Evolutionary conservation across 2,797 vertebrate species (phyloP), one percentile per base, ranked within the genome.

Genomic region (Anomalospiza imberbis): DNA sequence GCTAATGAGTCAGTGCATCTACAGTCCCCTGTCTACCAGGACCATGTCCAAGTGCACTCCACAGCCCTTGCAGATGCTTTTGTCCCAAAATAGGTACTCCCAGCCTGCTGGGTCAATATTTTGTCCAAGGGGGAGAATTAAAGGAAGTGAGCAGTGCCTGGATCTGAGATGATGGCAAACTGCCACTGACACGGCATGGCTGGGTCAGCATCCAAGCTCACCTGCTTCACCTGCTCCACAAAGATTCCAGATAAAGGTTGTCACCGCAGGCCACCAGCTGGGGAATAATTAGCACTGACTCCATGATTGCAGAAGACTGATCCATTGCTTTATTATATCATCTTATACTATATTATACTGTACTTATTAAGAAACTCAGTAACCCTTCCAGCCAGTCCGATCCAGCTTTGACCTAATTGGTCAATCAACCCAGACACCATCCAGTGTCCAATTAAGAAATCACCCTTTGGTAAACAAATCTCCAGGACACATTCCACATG

Each of bases 151-250:
- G 48, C 82, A 73, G 58, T 12, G 12, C 48, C 24, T 55, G 71
- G 71, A 17, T 40, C 32, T 66, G 84, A 57, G 36, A 44, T 7
- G 63, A 45, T 22, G 70, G 18, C 32, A 57, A 53, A 17, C 17
- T n/a, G 20, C 32, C 45, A 2, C 2, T 38, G 25, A 1, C 36
- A 29, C 0, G 3, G 40, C 54, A 36, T 26, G 21, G 32, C 51
- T 88, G 45, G 51, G 18, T 40, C 36, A 18, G 25, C 9, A 36
- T 3, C 79, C 38, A 6, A 40, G 47, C 48, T 70, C 81, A 20
- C 28, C 47, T 24, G 51, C 45, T 77, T 28, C 42, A 17, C 45
- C 53, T 53, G 54, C 57, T 60, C 53, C 34, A 25, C 29, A 20
- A 25, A 1, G 2, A 21, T 32, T 53, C 32, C 42, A 60, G 21